phyloP scores from a whole-genome alignment of 2,888 invertebrate species.

The Entomobrya multifasciata region DNA sequence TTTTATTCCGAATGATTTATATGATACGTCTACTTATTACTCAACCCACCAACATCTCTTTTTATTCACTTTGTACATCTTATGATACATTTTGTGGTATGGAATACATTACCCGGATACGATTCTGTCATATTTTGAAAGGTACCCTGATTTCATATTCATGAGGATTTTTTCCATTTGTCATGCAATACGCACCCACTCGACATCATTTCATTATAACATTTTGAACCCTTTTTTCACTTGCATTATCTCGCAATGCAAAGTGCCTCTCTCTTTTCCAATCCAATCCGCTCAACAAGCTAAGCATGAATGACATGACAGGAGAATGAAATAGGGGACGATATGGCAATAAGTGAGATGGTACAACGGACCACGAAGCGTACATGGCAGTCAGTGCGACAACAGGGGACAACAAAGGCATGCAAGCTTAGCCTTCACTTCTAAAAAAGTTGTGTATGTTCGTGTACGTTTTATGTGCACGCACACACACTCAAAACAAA shows the following conservation, averaged over 20 bases:
- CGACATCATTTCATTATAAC: conserved; percentile 57
- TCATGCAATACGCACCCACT: conserved; percentile 62
- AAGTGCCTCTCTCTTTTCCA: conserved; percentile 6
- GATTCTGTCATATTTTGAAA: conserved; percentile 14
- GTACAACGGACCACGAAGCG: background rate
- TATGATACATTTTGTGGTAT: background rate
- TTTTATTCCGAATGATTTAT: too few species aligned
- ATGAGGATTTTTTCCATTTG: conserved; percentile 49
- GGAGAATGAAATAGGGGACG: conserved; percentile 21
- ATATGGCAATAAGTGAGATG: too few species aligned
- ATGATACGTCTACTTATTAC: too few species aligned
- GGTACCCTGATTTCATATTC: conserved; percentile 46
- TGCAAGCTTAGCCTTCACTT: background rate
- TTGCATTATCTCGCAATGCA: background rate
- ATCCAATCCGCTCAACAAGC: conserved; percentile 38
- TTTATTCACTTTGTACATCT: background rate
- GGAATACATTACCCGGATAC: conserved; percentile 18
- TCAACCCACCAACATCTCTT: too few species aligned
- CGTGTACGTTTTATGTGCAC: too few species aligned
- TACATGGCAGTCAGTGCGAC: too few species aligned
- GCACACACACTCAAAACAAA: too few species aligned
- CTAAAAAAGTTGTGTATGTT: too few species aligned
- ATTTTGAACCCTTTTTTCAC: conserved; percentile 24
- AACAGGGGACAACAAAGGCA: background rate
- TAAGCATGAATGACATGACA: conserved; percentile 59